Percentiles rank a stretch among this genome's conserved stretches.
phyloP scores from a whole-genome alignment of 1,140 invertebrate genomes.

The Drosophila oshimai region DNA sequence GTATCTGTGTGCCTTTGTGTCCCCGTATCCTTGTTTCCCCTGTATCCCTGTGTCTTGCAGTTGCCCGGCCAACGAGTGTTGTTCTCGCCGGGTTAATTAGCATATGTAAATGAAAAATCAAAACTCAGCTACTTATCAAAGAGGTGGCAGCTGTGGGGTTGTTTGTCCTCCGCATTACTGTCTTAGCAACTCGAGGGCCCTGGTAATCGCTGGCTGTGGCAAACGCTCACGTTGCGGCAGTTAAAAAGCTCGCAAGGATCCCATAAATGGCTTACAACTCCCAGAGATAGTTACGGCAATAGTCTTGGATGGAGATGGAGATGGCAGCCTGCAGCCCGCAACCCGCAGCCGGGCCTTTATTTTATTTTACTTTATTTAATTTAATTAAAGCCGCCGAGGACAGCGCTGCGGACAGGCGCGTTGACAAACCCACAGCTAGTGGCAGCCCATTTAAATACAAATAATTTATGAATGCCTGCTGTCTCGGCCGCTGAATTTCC shows the following conservation, averaged over 20 bases:
- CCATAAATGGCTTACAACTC: conserved; percentile 21
- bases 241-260: conserved; percentile 38
- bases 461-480: conserved; percentile 54
- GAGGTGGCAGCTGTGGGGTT: conserved; percentile 2
- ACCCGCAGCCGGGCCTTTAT: background rate
- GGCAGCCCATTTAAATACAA: conserved; percentile 49
- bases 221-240: conserved; percentile 63
- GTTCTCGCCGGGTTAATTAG: conserved; percentile 67
- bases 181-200: conserved; percentile 9
- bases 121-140: conserved; percentile 41
- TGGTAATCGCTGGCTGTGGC: conserved; percentile 45
- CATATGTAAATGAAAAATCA: conserved; percentile 78
- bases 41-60: conserved; percentile 3
- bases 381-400: conserved; percentile 36
- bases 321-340: no score
- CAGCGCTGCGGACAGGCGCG: conserved; percentile 24
- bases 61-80: conserved; percentile 49
- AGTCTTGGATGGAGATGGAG: background rate
- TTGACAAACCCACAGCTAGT: conserved; percentile 44
- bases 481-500: background rate
- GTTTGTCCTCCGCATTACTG: conserved; percentile 7
- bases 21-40: conserved; percentile 4
- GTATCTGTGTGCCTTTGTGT: background rate
- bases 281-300: conserved; percentile 23
- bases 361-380: conserved; percentile 34